Evolutionary conservation across 2,888 invertebrate species (phyloP), one percentile per base, ranked within the genome.

Genomic region (Plagiodera versicolora): DNA sequence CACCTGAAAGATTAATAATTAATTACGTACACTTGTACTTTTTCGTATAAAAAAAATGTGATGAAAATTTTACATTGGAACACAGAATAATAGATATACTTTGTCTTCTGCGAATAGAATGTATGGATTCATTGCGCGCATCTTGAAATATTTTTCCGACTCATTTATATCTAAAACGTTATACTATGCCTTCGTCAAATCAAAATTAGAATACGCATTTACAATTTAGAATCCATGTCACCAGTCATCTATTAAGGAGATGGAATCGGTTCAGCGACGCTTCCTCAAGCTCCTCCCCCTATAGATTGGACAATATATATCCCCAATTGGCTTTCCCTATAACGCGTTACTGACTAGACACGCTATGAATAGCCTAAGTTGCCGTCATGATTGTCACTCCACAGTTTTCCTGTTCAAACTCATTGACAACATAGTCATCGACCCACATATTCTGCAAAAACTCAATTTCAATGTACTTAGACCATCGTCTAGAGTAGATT

Each of bases 1-100:
- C 84, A 84, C 56, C 79, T 78, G 39, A n/a, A 39, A 39, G 2
- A 14, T 2, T 11, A 9, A 32, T n/a, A n/a, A n/a, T n/a, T n/a
- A n/a, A n/a, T n/a, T n/a, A n/a, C n/a, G n/a, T n/a, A n/a, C n/a
- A n/a, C n/a, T n/a, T n/a, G n/a, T n/a, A n/a, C n/a, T n/a, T n/a
- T n/a, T n/a, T n/a, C n/a, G n/a, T n/a, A n/a, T n/a, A n/a, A n/a
- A n/a, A n/a, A n/a, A n/a, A n/a, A n/a, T n/a, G n/a, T n/a, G n/a
- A n/a, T n/a, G n/a, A n/a, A n/a, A n/a, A n/a, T n/a, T n/a, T n/a
- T n/a, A n/a, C n/a, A n/a, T n/a, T n/a, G n/a, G n/a, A n/a, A n/a
- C n/a, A n/a, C n/a, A n/a, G n/a, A n/a, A n/a, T n/a, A n/a, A n/a
- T n/a, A n/a, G n/a, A n/a, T n/a, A n/a, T 10, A 48, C 19, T 48